Evolutionary conservation across 2,888 invertebrate genomes (phyloP).

Genomic region (Nomada ferruginata): DNA sequence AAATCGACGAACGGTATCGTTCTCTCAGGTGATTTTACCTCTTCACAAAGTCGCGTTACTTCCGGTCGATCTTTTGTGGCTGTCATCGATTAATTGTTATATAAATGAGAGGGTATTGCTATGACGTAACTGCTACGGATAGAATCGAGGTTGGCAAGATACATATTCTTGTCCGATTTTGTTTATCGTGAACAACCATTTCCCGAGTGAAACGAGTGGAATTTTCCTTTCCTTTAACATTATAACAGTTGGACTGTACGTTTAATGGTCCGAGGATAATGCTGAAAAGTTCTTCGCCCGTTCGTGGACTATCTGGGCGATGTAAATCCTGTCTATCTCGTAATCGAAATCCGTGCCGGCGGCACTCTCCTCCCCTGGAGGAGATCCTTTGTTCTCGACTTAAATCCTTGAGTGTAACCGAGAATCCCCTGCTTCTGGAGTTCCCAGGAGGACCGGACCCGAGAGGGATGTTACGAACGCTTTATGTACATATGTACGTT

Average conservation of each 20-base stretch:
- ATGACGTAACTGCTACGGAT: too few species aligned
- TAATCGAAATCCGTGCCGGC: conserved; percentile 72
- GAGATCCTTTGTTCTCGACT: conserved; percentile 74
- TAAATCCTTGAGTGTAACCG: conserved; percentile 74
- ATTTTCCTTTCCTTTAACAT: conserved; percentile 34
- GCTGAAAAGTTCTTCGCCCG: conserved; percentile 60
- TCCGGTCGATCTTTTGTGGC: too few species aligned
- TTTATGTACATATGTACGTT: conserved; percentile 53
- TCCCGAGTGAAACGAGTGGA: neutral
- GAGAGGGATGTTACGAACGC: conserved; percentile 62
- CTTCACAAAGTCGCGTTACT: too few species aligned
- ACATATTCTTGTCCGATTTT: neutral
- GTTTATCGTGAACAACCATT: conserved; percentile 18
- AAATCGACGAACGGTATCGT: too few species aligned
- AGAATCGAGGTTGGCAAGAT: too few species aligned
- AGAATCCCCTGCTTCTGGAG: conserved; percentile 55
- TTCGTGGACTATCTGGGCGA: conserved; percentile 62
- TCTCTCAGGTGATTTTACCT: too few species aligned
- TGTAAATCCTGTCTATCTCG: conserved; percentile 72
- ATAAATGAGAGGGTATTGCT: too few species aligned
- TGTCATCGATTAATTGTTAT: too few species aligned
- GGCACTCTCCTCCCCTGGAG: conserved; percentile 45
- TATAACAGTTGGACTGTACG: conserved; percentile 27
- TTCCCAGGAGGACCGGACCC: conserved; percentile 53
- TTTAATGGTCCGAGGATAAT: conserved; percentile 66